Base-by-base conservation (phyloP, 2,888 invertebrate species). In the Ectemnius lituratus region DNA sequence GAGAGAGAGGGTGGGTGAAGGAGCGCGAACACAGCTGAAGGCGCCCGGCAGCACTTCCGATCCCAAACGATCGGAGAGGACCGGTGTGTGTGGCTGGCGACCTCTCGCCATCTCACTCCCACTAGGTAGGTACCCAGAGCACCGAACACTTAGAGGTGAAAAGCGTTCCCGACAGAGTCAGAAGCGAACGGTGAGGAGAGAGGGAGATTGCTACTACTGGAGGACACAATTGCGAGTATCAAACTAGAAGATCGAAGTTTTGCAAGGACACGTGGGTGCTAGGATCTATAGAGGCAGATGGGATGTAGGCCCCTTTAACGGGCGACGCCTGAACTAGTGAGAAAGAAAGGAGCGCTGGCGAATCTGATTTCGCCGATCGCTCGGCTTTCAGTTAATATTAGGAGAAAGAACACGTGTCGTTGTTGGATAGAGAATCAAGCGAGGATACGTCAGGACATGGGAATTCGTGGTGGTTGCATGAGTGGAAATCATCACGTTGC, bases 401-500 rank as follows among this genome's bases (percentile, higher is more conserved):
- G 20, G 18, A 13, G 16, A 52, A 49, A 23, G 14, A n/a, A 14
- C 6, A 58, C 18, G 23, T 23, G 47, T 27, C 20, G 4, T 46
- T 49, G 59, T 28, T 27, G 49, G 23, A 14, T 65, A 56, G 71
- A 52, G 45, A 58, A 70, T 63, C 56, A 67, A 61, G 61, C 59
- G 72, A 62, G 56, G 66, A 79, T 45, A 62, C 60, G 37, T 46
- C 64, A 77, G 83, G 82, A 82, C 70, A 83, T 83, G 83, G 84
- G 82, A 83, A 56, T 77, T 74, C 68, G 62, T 70, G 67, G 63
- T 68, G 67, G 63, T 68, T 80, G 70, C 79, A 83, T 73, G 67
- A 64, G 75, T 76, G 78, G 59, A 82, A 75, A 80, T 77, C 80
- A 57, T 83, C 73, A 83, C 63, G 80, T 86, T 84, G 71, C 84